A percentile compares a stretch with the other conserved stretches of the same genome.
Evolutionary conservation across 2,888 invertebrate genomes (phyloP).

Genomic region (Achlya flavicornis): DNA sequence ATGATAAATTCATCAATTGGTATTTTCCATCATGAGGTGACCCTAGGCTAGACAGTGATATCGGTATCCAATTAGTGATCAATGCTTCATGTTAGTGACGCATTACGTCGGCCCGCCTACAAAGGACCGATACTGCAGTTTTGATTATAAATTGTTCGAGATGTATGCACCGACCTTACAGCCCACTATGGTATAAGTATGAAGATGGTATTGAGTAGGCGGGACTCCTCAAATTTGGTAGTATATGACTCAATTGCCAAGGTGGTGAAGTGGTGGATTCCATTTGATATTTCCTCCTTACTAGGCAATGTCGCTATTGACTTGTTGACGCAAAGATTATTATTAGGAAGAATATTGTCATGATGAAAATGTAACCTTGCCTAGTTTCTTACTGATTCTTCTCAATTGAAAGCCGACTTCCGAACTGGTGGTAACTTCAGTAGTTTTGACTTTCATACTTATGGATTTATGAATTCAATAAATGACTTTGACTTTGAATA

Average conservation of each 20-base stretch:
- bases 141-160: constrained; percentile 29
- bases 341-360: too few relatives aligned
- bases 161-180: constrained; percentile 41
- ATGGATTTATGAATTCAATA: too few relatives aligned
- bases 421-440: too few relatives aligned
- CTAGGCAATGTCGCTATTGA: background rate
- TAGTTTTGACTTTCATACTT: too few relatives aligned
- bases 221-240: constrained; percentile 10
- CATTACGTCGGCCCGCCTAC: constrained; percentile 37
- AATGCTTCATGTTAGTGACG: constrained; percentile 20
- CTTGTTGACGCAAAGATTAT: background rate
- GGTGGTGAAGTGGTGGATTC: background rate
- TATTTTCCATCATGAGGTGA: background rate
- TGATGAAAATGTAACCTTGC: background rate
- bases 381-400: background rate
- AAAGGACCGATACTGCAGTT: constrained; percentile 32
- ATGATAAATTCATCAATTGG: too few relatives aligned
- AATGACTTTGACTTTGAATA: too few relatives aligned
- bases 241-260: constrained; percentile 6
- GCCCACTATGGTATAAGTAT: constrained; percentile 36
- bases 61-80: constrained; percentile 21
- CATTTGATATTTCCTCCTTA: background rate
- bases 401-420: too few relatives aligned
- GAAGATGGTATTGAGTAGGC: constrained; percentile 39
- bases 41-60: constrained; percentile 19